These are phyloP conservation scores for Cremastobaeus sp. DNA, from an alignment of 2,888 invertebrate genomes.

Conservation along the genomic window DNA sequence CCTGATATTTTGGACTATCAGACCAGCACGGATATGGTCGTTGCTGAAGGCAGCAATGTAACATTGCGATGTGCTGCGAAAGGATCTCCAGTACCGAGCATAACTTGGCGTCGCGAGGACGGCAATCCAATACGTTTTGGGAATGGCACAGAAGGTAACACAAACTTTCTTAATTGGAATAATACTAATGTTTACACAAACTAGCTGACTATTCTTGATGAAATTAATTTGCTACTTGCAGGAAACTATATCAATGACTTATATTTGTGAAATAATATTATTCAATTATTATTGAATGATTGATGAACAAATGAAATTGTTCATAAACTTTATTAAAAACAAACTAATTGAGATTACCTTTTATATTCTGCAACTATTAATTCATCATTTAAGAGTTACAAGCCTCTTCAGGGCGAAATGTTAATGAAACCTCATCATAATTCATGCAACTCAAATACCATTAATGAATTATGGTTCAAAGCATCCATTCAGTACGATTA, in stretches of 20 bases:
- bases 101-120: conserved; percentile 92
- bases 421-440: conserved; percentile 30
- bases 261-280: no score
- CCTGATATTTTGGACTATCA: conserved; percentile 91
- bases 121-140: conserved; percentile 85
- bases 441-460: conserved; percentile 41
- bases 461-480: conserved; percentile 38
- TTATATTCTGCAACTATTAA: no score
- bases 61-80: conserved; percentile 92
- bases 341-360: background rate
- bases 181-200: background rate
- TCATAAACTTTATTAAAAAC: background rate
- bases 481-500: conserved; percentile 39
- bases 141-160: conserved; percentile 84
- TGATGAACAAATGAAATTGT: background rate
- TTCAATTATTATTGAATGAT: background rate
- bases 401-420: conserved; percentile 1
- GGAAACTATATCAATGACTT: no score
- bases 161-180: background rate
- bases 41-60: conserved; percentile 91
- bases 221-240: no score
- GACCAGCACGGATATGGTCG: conserved; percentile 91
- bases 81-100: conserved; percentile 88
- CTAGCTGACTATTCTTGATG: no score
- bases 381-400: conserved; percentile 8